A percentile compares a stretch with the other conserved stretches of the same genome.
phyloP scores from a whole-genome alignment of 1,140 invertebrate species.

The Linepithema humile region DNA sequence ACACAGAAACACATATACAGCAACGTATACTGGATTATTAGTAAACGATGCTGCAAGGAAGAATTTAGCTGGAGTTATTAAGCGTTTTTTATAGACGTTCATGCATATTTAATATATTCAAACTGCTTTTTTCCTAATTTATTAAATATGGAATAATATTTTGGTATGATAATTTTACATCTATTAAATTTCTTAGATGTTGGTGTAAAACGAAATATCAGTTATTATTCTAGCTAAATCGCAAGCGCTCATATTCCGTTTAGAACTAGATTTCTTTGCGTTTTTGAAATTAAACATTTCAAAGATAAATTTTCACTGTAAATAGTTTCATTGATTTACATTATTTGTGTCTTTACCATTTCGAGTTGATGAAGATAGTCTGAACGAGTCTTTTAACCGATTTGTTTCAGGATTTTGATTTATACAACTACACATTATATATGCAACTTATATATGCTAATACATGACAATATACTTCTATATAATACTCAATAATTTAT shows the following conservation, averaged over 20 bases:
- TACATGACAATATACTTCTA: neutral
- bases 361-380: no score
- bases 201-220: no score
- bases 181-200: no score
- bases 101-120: no score
- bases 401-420: neutral
- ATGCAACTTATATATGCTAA: neutral
- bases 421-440: neutral
- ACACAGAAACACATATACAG: neutral
- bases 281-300: no score
- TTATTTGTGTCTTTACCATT: neutral
- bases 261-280: no score
- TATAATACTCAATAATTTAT: neutral
- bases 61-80: slow-evolving; percentile 1
- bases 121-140: no score
- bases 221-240: no score
- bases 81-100: no score
- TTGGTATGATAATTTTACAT: no score
- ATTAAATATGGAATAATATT: no score
- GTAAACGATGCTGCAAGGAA: slow-evolving; percentile 7
- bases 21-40: neutral
- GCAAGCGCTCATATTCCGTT: no score
- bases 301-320: slow-evolving; percentile 4
- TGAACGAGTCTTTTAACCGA: neutral
- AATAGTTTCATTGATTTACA: neutral